These are phyloP conservation scores for Petrocephalus zakoni DNA, from an alignment of 2,113 vertebrate genomes.

Conservation along the genomic window DNA sequence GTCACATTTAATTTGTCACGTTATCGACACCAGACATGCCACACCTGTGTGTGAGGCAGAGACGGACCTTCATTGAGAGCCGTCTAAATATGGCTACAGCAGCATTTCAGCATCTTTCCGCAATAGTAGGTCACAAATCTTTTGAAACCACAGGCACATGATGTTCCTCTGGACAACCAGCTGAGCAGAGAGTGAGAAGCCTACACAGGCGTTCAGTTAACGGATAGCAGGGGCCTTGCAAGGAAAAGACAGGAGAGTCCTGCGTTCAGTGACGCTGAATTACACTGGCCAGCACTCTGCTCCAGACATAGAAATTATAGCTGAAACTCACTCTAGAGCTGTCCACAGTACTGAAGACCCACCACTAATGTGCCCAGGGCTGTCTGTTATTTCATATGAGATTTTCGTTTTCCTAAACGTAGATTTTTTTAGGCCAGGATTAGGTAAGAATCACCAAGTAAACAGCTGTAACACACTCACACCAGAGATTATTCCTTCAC, in stretches of 20 bases:
- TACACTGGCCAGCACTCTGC: neutral
- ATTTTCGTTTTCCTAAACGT: neutral
- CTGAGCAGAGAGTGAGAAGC: constrained; percentile 4
- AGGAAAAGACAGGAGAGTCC: neutral
- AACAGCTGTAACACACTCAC: neutral
- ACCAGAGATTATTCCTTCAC: neutral
- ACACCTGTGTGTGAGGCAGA: constrained; percentile 11
- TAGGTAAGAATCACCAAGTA: neutral
- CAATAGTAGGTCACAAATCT: constrained; percentile 33
- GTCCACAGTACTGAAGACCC: constrained; percentile 1
- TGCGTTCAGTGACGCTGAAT: neutral
- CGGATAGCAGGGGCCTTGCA: neutral
- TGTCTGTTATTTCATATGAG: neutral
- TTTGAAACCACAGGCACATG: constrained; percentile 23
- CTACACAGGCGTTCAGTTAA: neutral
- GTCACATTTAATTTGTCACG: constrained; percentile 29
- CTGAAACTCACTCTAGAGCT: neutral
- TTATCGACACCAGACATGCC: constrained; percentile 25
- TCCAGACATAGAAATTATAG: neutral
- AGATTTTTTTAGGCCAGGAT: neutral
- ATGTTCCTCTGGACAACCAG: constrained; percentile 8
- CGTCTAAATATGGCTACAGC: constrained; percentile 31
- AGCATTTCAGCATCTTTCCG: constrained; percentile 20
- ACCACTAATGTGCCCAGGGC: neutral
- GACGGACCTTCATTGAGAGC: neutral